Percentiles rank a stretch among this genome's conserved stretches.
These are phyloP conservation scores for Phrynosoma platyrhinos DNA, from an alignment of 2,113 vertebrate genomes.

Conservation along the genomic window DNA sequence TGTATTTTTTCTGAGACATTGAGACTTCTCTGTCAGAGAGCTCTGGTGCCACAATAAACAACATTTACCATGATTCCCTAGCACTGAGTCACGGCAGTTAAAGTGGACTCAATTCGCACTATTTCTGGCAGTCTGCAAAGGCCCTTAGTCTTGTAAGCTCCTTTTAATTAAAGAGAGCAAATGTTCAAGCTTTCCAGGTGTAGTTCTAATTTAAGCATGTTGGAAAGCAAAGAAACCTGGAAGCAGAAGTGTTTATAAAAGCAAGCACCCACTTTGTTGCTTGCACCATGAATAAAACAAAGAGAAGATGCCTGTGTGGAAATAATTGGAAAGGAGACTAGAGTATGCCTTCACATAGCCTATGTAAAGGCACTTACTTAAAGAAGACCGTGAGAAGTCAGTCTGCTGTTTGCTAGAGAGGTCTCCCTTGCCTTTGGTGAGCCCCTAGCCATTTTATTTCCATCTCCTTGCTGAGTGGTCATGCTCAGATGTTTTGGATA, in stretches of 20 bases:
- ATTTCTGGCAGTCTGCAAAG: too few relatives aligned
- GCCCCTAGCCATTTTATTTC: too few relatives aligned
- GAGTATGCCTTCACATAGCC: background rate
- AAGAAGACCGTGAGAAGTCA: too few relatives aligned
- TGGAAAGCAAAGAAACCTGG: background rate
- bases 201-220: background rate
- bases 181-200: background rate
- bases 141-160: background rate
- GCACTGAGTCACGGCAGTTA: too few relatives aligned
- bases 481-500: too few relatives aligned
- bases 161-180: background rate
- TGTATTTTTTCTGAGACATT: too few relatives aligned
- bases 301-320: background rate
- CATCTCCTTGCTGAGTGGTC: too few relatives aligned
- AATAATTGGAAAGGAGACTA: background rate
- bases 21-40: too few relatives aligned
- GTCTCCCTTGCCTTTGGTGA: background rate
- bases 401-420: background rate
- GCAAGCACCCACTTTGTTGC: background rate
- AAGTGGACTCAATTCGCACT: too few relatives aligned
- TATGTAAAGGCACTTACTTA: background rate
- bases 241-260: background rate
- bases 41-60: too few relatives aligned
- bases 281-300: background rate
- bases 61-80: too few relatives aligned